phyloP scores from a whole-genome alignment of 2,797 vertebrate species.

The Oceanodroma leucorhoa region DNA sequence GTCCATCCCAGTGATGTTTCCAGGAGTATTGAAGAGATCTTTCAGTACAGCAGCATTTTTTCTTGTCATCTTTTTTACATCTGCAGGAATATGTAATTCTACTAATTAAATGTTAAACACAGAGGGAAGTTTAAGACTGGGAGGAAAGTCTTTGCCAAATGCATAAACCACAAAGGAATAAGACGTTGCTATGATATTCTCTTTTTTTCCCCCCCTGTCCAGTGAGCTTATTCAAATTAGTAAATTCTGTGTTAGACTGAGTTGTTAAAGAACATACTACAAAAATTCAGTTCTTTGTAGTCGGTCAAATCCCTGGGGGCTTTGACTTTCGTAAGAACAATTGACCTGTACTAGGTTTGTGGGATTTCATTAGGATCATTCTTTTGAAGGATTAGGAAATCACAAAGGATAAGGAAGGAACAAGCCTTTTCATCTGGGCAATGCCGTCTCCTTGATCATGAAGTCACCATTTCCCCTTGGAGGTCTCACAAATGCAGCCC shows the following conservation, averaged over 20 bases:
- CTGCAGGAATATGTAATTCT: background rate
- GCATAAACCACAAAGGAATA: background rate
- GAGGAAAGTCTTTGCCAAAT: background rate
- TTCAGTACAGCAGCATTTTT: background rate
- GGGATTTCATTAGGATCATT: background rate
- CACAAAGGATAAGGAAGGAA: background rate
- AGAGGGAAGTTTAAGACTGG: background rate
- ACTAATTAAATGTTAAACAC: constrained; percentile 7
- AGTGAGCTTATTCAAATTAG: background rate
- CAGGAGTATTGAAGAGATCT: background rate
- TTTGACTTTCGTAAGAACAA: background rate
- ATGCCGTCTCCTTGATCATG: background rate
- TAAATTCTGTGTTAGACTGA: background rate
- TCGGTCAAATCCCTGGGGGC: background rate
- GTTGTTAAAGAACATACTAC: background rate
- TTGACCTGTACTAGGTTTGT: background rate
- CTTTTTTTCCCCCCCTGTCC: background rate
- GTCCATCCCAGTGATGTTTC: background rate
- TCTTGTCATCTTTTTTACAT: background rate
- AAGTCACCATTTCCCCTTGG: background rate
- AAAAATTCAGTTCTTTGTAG: background rate
- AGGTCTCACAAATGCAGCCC: background rate
- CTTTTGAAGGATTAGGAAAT: background rate
- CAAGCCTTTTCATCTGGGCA: background rate
- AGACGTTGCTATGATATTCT: background rate